Conservation (phyloP, 64 coral and sea anemone species). For the Stylophora pistillata region DNA sequence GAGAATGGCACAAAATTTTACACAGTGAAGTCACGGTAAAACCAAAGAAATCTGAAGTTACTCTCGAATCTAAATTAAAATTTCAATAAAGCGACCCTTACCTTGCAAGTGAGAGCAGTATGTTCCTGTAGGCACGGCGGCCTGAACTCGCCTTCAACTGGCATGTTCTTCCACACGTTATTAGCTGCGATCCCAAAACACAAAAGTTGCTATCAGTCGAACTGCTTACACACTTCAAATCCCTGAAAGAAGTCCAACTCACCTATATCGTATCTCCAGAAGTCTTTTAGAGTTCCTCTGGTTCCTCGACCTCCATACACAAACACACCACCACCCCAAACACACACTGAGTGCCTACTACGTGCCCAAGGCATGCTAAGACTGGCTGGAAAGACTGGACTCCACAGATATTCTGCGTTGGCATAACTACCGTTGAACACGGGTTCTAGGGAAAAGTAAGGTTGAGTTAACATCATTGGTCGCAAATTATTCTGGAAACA, state of each 20-base stretch:
- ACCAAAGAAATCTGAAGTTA: too few relatives aligned
- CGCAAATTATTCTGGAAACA: too few relatives aligned
- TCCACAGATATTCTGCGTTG: slow-evolving; percentile 89
- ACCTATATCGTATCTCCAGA: slow-evolving; percentile 99
- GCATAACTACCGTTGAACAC: slow-evolving; percentile 65
- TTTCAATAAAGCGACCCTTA: background rate
- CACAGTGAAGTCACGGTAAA: too few relatives aligned
- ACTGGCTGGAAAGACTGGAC: slow-evolving; percentile 82
- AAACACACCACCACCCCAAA: slow-evolving; percentile 76
- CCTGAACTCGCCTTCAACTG: slow-evolving; percentile 35
- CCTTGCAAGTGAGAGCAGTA: slow-evolving; percentile 76
- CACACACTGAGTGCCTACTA: slow-evolving; percentile 81
- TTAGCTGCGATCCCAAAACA: slow-evolving; percentile 25
- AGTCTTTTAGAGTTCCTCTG: slow-evolving; percentile 82
- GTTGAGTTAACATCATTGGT: background rate
- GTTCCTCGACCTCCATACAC: slow-evolving; percentile 87
- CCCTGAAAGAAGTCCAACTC: background rate
- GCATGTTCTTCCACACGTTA: slow-evolving; percentile 69
- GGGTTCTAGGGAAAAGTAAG: background rate
- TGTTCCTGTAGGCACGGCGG: slow-evolving; percentile 89
- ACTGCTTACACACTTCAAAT: background rate
- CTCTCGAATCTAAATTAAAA: too few relatives aligned
- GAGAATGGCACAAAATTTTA: too few relatives aligned
- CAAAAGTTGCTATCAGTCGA: background rate
- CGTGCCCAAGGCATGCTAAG: slow-evolving; percentile 79